Evolutionary conservation across 2,888 invertebrate species (phyloP).

Genomic region (Limenitis arthemis): DNA sequence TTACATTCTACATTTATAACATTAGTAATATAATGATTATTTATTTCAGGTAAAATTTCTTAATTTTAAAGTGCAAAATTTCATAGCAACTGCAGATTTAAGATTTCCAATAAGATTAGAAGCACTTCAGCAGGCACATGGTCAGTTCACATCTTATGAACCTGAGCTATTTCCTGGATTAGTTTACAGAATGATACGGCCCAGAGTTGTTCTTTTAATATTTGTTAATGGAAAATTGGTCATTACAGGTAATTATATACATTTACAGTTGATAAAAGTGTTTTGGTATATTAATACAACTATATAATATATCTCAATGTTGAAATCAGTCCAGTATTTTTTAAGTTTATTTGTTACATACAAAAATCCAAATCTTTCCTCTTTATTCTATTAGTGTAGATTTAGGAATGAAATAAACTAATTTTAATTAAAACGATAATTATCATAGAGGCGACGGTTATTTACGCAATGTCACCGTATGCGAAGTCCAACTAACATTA

Average conservation of each 20-base stretch:
- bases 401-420: background rate
- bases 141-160: constrained; percentile 91
- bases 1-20: too few relatives aligned
- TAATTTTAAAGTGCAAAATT: constrained; percentile 86
- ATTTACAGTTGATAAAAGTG: too few relatives aligned
- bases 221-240: constrained; percentile 99
- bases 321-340: too few relatives aligned
- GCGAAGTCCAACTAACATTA: too few relatives aligned
- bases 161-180: constrained; percentile 99
- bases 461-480: too few relatives aligned
- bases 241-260: constrained; percentile 75
- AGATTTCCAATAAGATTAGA: constrained; percentile 82
- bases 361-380: too few relatives aligned
- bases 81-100: constrained; percentile 82
- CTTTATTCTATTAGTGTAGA: background rate
- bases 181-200: constrained; percentile 97
- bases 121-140: constrained; percentile 81
- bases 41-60: constrained; percentile 75
- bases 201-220: constrained; percentile 95
- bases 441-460: too few relatives aligned
- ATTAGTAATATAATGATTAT: background rate
- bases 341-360: too few relatives aligned
- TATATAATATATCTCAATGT: too few relatives aligned
- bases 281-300: too few relatives aligned
- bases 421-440: too few relatives aligned